A percentile compares a stretch with the other conserved stretches of the same genome.
Conservation (phyloP, 2,888 invertebrate genomes). For the Euproctis similis region DNA sequence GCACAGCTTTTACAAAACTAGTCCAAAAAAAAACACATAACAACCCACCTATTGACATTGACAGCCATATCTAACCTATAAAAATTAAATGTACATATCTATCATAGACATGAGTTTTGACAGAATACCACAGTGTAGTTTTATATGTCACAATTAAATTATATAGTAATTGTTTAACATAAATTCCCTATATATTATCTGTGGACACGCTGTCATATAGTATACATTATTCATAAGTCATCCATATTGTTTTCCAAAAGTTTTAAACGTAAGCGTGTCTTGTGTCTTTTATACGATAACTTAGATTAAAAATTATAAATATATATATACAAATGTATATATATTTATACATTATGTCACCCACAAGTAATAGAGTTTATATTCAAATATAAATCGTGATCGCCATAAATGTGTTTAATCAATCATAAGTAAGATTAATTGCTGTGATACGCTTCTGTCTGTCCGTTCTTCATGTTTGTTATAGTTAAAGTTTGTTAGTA, state of each 20-base stretch:
- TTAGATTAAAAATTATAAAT: conserved; percentile 69
- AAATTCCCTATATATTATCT: conserved; percentile 55
- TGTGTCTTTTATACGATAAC: conserved; percentile 62
- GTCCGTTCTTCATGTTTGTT: conserved; percentile 40
- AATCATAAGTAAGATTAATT: conserved; percentile 75
- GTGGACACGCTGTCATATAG: conserved; percentile 43
- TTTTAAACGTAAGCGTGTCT: conserved; percentile 51
- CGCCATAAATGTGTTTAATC: conserved; percentile 71
- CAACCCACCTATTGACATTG: no score
- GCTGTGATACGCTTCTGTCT: conserved; percentile 60
- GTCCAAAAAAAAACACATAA: no score
- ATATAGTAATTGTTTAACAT: conserved; percentile 57
- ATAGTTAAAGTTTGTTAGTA: no score
- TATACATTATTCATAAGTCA: conserved; percentile 59
- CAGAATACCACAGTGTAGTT: no score
- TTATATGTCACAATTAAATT: conserved; percentile 46
- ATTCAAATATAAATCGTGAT: conserved; percentile 72
- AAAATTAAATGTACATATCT: no score
- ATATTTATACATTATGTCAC: conserved; percentile 71
- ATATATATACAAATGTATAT: no score
- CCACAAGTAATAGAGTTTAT: conserved; percentile 64
- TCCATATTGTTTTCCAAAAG: conserved; percentile 68
- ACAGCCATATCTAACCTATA: no score
- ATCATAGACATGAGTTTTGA: no score
- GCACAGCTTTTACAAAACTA: no score